Percentiles rank a stretch among this genome's conserved stretches.
These are phyloP conservation scores for Atrina japonica DNA, from an alignment of 2,888 invertebrate genomes.

Conservation along the genomic window DNA sequence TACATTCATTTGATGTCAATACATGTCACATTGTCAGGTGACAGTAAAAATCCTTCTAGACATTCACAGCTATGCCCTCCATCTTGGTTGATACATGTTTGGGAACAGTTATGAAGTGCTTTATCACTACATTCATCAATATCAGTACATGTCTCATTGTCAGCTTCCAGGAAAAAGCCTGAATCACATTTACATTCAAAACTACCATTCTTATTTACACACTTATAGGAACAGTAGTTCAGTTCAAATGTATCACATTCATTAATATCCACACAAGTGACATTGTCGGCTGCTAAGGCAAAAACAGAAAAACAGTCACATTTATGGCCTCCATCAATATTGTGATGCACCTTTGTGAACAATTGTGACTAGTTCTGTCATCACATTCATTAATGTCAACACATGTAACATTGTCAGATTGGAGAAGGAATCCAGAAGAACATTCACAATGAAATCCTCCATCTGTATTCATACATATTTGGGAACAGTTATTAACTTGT, in stretches of 20 bases:
- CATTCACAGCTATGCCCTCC: constrained; percentile 15
- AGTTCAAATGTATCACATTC: constrained; percentile 2
- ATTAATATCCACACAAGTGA: constrained; percentile 18
- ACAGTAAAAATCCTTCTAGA: constrained; percentile 6
- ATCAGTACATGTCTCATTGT: constrained; percentile 24
- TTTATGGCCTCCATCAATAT: too few species aligned
- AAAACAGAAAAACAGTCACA: too few species aligned
- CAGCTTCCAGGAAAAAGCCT: constrained; percentile 7
- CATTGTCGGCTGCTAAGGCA: too few species aligned
- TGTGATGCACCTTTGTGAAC: constrained; percentile 7
- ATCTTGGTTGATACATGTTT: constrained; percentile 9
- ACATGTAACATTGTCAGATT: constrained; percentile 5
- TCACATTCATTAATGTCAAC: constrained; percentile 18
- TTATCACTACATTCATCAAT: constrained; percentile 22
- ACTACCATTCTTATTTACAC: constrained; percentile 10
- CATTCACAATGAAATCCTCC: constrained; percentile 15
- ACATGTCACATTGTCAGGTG: constrained; percentile 11
- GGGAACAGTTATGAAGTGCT: constrained; percentile 17
- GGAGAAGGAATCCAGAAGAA: not conserved
- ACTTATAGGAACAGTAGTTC: constrained; percentile 13
- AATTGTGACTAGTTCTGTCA: not conserved
- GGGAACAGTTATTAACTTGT: not conserved
- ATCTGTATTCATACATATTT: constrained; percentile 1
- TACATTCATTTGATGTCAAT: constrained; percentile 19
- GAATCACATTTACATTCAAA: constrained; percentile 17